These are phyloP conservation scores for Caenorhabditis sp. DNA, from an alignment of 2,888 invertebrate species.

Conservation along the genomic window DNA sequence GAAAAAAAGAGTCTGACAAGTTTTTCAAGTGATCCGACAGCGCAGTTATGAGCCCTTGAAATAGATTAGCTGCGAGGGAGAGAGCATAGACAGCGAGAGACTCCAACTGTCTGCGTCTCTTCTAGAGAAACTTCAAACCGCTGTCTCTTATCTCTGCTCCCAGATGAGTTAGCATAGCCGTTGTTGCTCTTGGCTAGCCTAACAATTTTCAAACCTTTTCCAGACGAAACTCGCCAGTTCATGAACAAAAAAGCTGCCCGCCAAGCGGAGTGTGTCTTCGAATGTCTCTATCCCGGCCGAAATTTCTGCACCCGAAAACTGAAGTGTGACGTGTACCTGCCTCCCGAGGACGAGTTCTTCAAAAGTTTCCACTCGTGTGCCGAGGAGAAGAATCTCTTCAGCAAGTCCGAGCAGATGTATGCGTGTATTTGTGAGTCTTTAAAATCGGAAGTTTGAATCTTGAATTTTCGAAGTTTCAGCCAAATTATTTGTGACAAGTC, in stretches of 20 bases:
- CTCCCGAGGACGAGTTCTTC: conserved; percentile 54
- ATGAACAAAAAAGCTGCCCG: conserved; percentile 47
- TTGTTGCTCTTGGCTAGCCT: no score
- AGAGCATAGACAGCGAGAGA: no score
- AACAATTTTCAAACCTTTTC: no score
- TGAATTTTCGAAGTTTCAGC: conserved; percentile 7
- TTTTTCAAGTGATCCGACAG: no score
- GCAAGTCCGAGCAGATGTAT: conserved; percentile 51
- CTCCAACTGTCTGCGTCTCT: no score
- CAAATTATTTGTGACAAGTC: conserved; percentile 27
- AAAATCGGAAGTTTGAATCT: neutral
- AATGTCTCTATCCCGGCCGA: conserved; percentile 62
- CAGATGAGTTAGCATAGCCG: no score
- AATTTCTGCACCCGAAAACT: conserved; percentile 54
- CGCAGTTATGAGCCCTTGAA: neutral
- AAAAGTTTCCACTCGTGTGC: conserved; percentile 42
- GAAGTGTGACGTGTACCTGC: conserved; percentile 59
- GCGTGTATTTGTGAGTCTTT: conserved; percentile 54
- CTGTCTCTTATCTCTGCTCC: no score
- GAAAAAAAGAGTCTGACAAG: no score
- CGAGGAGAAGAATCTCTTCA: conserved; percentile 21
- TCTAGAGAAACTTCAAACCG: no score
- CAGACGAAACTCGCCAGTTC: conserved; percentile 44
- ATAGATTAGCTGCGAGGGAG: no score
- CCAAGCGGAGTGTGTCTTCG: conserved; percentile 58